These are phyloP conservation scores for Agrilus biguttatus DNA, from an alignment of 2,888 invertebrate species.

Conservation along the genomic window DNA sequence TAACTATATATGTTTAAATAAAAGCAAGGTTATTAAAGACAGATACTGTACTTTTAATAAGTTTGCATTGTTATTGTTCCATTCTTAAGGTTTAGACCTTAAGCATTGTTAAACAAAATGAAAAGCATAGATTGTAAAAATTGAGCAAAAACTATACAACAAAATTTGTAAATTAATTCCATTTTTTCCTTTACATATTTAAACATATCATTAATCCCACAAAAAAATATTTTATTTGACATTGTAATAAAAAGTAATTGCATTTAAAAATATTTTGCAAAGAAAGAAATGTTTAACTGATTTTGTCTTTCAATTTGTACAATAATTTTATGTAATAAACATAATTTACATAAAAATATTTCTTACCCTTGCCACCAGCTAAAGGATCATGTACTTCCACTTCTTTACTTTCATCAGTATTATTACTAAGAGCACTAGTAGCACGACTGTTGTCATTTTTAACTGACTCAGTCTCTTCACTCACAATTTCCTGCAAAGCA, in stretches of 20 bases:
- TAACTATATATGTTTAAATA: no score
- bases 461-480: slow-evolving; percentile 17
- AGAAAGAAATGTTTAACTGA: no score
- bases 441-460: slow-evolving; percentile 5
- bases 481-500: slow-evolving; percentile 23
- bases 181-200: no score
- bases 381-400: slow-evolving; percentile 1
- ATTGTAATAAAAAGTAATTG: no score
- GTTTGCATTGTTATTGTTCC: slow-evolving; percentile 5
- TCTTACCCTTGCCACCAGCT: background rate
- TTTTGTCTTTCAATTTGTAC: no score
- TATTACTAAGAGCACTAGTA: background rate
- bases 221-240: no score
- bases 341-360: background rate
- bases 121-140: no score
- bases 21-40: slow-evolving; percentile 6
- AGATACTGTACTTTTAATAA: slow-evolving; percentile 18
- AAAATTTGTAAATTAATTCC: no score
- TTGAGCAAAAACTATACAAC: no score
- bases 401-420: slow-evolving; percentile 6
- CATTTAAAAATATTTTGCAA: no score
- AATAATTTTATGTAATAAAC: no score
- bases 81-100: slow-evolving; percentile 24
- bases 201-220: no score
- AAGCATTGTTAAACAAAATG: slow-evolving; percentile 20